phyloP scores from a whole-genome alignment of 2,797 vertebrate species.

The Rousettus madagascariensis region DNA sequence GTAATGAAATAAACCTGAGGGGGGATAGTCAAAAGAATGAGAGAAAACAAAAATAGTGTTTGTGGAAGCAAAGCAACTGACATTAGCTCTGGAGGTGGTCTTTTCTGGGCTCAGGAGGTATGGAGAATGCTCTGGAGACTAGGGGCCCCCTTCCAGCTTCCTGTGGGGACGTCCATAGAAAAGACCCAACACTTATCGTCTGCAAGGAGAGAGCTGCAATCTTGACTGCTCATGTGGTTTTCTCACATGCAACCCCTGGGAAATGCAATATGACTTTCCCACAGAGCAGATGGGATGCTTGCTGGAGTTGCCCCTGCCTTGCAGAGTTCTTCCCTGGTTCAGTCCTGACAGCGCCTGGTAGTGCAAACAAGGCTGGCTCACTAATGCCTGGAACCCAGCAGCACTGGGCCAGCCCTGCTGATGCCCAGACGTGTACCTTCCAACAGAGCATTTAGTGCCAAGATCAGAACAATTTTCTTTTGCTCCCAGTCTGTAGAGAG shows the following conservation, averaged over 20 bases:
- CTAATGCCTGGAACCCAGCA: neutral
- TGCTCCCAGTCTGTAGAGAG: neutral
- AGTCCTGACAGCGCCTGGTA: neutral
- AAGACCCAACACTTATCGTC: neutral
- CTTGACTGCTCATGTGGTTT: neutral
- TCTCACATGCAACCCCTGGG: neutral
- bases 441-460: neutral
- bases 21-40: neutral
- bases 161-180: neutral
- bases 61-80: neutral
- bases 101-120: neutral
- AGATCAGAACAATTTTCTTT: neutral
- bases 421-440: neutral
- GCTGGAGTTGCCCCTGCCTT: neutral
- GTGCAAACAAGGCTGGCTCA: neutral
- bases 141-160: neutral
- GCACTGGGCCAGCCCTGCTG: neutral
- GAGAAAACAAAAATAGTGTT: neutral
- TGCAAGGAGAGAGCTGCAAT: constrained; percentile 1
- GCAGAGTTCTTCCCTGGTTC: neutral
- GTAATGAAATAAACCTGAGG: neutral
- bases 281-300: constrained; percentile 51
- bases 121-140: neutral
- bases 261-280: constrained; percentile 28
- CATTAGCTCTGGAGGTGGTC: neutral